Base-by-base conservation (phyloP, 2,888 invertebrate species). In the Tetrapedia diversipes region DNA sequence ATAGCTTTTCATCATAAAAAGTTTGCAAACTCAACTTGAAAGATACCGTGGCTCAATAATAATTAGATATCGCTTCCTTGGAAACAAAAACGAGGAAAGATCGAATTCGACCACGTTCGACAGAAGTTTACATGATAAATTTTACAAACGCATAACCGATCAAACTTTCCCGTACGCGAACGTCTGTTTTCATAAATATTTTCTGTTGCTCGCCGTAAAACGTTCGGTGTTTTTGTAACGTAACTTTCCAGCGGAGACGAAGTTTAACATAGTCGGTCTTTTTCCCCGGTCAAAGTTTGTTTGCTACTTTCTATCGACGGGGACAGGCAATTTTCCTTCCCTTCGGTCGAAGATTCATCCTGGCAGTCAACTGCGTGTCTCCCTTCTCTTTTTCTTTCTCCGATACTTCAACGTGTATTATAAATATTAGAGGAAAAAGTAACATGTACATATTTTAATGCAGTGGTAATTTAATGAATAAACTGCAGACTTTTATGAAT, bases 311-410 rank as follows among this genome's bases (percentile, higher is more conserved):
- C 51, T 51, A 59, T 51, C 69, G 27, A 7, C 27, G 29, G 32
- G 16, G 47, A 45, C 53, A 54, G 37, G 39, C 53, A 59, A 70
- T 74, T 64, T 64, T 63, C 56, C 63, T 53, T 45, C 22, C 57
- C 11, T 63, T 70, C 64, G 51, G 70, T 74, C 49, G 56, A 37
- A n/a, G 27, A 41, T 63, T n/a, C 41, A 11, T 4, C 45, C 14
- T 8, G 29, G 10, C 22, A 53, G 29, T 34, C n/a, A 7, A 3
- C 1, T 60, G 11, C n/a, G 1, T 11, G 43, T 19, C 19, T 24
- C 6, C n/a, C 4, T 16, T 41, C 16, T 16, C 3, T 11, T 11
- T 16, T 19, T 6, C 7, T 14, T 45, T 14, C 24, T 8, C 10
- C 47, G n/a, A 14, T 24, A n/a, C 27, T 49, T n/a, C n/a, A n/a